Conservation (phyloP, 2,797 vertebrate genomes). For the Atherinosoma microstoma region DNA sequence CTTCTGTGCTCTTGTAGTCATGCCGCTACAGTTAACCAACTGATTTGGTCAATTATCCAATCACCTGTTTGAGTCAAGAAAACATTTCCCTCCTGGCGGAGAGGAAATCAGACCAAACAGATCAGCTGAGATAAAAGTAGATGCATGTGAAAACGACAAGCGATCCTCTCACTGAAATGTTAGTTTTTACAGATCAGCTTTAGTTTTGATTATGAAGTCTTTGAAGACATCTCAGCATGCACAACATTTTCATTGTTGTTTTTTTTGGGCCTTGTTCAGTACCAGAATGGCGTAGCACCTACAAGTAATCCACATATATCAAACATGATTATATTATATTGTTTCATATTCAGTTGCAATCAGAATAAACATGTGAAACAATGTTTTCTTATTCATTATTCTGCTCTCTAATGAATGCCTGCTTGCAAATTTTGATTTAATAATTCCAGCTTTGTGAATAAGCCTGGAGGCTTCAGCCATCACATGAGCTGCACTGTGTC, state of each 20-base stretch:
- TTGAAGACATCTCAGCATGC: neutral
- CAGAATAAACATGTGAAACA: neutral
- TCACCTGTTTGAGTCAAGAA: conserved; percentile 65
- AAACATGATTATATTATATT: neutral
- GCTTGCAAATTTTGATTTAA: neutral
- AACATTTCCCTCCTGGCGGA: conserved; percentile 32
- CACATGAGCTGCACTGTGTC: conserved; percentile 1
- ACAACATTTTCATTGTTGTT: neutral
- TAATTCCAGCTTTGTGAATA: neutral
- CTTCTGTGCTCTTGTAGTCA: conserved; percentile 50
- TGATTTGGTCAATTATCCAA: conserved; percentile 74
- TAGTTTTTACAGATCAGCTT: neutral
- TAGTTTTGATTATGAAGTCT: neutral
- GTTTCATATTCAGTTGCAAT: neutral
- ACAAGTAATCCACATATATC: neutral
- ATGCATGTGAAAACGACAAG: conserved; percentile 1
- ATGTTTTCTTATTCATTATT: neutral
- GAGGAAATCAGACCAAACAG: conserved; percentile 21
- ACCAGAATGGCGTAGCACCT: neutral
- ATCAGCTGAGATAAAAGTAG: conserved; percentile 16
- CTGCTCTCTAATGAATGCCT: neutral
- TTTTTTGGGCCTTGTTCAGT: neutral
- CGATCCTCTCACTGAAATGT: neutral
- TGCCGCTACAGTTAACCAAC: conserved; percentile 60
- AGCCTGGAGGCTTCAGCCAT: neutral